Evolutionary conservation across 2,797 vertebrate genomes (phyloP), one percentile per base, ranked within the genome.

Genomic region (Danionella dracula): DNA sequence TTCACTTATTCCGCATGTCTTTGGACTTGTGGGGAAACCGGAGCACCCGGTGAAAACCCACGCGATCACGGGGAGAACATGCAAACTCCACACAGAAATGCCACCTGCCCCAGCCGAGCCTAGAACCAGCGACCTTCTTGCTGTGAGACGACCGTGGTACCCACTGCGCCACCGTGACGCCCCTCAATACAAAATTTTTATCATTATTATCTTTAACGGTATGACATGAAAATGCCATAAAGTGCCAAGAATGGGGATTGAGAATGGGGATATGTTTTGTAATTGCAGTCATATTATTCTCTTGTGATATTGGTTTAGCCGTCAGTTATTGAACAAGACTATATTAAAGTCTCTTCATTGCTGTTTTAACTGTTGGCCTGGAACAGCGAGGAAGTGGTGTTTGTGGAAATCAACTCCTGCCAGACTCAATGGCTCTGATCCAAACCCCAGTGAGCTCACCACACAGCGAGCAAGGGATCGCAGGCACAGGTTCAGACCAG

Each of bases 211-310:
- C 35, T 31, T 35, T 0, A 0, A 16, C 34, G 37, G 42, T 42
- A 42, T 53, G 51, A 20, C 27, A 54, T 44, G 12, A 15, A 64
- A 64, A 64, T 54, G 49, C 44, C 49, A 53, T n/a, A n/a, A n/a
- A n/a, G n/a, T n/a, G n/a, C n/a, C n/a, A 6, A 27, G 23, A 16
- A 21, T 8, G 27, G 27, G 16, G 23, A 15, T n/a, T 15, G 37
- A 15, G 7, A n/a, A n/a, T n/a, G n/a, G 16, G 21, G 38, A 38
- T 31, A 21, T 1, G 19, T 4, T 54, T 4, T 6, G 10, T n/a
- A 53, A 64, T 45, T 42, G 27, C 29, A 15, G 9, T 21, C 17
- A 31, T 40, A 3, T 27, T 51, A 29, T 12, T 15, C 21, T 51
- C 23, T 34, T 64, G 35, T 51, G 61, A 54, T 44, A 27, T 44